Conservation (phyloP, 2,113 vertebrate species). For the Sander vitreus region DNA sequence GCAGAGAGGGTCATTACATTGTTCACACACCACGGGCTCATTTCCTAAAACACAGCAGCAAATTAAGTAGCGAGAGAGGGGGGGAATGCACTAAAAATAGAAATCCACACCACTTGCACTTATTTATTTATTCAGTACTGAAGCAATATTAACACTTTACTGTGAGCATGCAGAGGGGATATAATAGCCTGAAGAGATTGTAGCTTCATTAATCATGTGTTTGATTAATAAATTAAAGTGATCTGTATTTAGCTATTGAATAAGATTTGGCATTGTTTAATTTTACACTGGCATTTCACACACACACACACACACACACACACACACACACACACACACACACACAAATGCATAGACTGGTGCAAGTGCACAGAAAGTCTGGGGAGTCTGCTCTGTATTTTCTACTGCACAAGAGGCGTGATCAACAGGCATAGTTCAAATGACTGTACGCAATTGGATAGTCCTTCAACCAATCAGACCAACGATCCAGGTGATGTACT, state of each 20-base stretch:
- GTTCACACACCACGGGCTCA: constrained; percentile 79
- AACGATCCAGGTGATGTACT: too few species aligned
- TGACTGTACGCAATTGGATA: too few species aligned
- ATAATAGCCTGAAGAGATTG: constrained; percentile 43
- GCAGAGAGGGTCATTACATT: constrained; percentile 81
- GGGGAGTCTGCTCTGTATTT: too few species aligned
- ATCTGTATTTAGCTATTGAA: constrained; percentile 38
- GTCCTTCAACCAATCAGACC: too few species aligned
- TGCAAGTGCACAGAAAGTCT: neutral
- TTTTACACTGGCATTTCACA: constrained; percentile 28
- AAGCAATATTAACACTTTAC: constrained; percentile 46
- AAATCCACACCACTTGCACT: constrained; percentile 55
- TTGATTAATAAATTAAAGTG: constrained; percentile 60
- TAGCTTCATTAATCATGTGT: constrained; percentile 52
- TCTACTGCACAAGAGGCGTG: too few species aligned
- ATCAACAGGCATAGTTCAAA: too few species aligned
- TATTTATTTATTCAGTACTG: constrained; percentile 69
- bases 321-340: too few species aligned
- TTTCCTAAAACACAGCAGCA: constrained; percentile 82
- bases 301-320: too few species aligned
- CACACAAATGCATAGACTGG: neutral
- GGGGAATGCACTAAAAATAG: constrained; percentile 74
- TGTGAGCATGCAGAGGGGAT: constrained; percentile 20
- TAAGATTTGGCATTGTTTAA: constrained; percentile 26
- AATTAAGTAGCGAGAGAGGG: constrained; percentile 71